phyloP scores from a whole-genome alignment of 2,888 invertebrate genomes.

The Baronia brevicornis region DNA sequence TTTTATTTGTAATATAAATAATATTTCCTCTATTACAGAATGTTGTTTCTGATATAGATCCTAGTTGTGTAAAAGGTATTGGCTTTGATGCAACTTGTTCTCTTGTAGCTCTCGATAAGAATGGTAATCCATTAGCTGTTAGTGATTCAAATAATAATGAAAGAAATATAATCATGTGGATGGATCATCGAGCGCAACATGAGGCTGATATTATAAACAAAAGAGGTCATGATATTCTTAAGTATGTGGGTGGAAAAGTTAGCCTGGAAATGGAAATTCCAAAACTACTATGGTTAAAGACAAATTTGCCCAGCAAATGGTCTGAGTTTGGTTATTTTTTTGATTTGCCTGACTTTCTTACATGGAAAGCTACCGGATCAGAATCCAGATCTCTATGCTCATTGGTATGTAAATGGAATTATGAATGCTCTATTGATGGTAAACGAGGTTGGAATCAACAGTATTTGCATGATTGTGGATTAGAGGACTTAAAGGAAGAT shows the following conservation, averaged over 20 bases:
- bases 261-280: constrained; percentile 98
- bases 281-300: constrained; percentile 94
- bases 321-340: constrained; percentile 84
- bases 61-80: constrained; percentile 83
- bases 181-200: constrained; percentile 90
- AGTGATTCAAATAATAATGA: constrained; percentile 79
- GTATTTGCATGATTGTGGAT: constrained; percentile 83
- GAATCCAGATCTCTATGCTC: constrained; percentile 90
- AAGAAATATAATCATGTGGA: constrained; percentile 92
- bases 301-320: constrained; percentile 81
- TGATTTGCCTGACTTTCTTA: constrained; percentile 94
- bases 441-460: constrained; percentile 81
- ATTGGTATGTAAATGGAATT: constrained; percentile 96
- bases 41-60: constrained; percentile 71
- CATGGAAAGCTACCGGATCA: constrained; percentile 91
- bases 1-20: constrained; percentile 13
- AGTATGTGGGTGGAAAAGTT: constrained; percentile 92
- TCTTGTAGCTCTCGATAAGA: constrained; percentile 84
- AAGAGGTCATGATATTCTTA: constrained; percentile 82
- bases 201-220: constrained; percentile 89
- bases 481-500: constrained; percentile 82
- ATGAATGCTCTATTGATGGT: constrained; percentile 78
- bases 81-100: constrained; percentile 98
- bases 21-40: constrained; percentile 58
- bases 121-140: constrained; percentile 81